A percentile compares a stretch with the other conserved stretches of the same genome.
These are phyloP conservation scores for Phaetusa simplex DNA, from an alignment of 2,113 vertebrate species.

Conservation along the genomic window DNA sequence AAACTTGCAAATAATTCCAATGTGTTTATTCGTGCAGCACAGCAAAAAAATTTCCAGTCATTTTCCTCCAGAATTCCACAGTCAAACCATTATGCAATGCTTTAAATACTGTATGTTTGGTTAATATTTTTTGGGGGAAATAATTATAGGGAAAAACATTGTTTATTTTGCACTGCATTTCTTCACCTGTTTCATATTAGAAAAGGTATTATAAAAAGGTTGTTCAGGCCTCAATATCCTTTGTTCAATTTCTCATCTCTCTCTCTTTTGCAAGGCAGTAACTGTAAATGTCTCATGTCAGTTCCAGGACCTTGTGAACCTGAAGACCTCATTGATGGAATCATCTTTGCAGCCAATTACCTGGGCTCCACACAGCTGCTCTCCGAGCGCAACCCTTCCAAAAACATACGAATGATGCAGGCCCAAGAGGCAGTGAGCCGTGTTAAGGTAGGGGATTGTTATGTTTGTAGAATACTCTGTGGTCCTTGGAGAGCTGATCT, in stretches of 20 bases:
- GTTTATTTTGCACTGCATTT: background rate
- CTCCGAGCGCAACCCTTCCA: constrained; percentile 96
- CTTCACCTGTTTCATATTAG: background rate
- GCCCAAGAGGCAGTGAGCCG: constrained; percentile 97
- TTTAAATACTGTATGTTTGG: background rate
- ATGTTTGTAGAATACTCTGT: background rate
- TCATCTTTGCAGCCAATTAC: constrained; percentile 99
- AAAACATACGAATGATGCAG: constrained; percentile 99
- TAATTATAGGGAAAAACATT: background rate
- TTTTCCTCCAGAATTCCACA: background rate
- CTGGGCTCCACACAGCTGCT: constrained; percentile 97
- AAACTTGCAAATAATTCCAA: background rate
- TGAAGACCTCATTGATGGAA: constrained; percentile 98
- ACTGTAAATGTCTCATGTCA: constrained; percentile 48
- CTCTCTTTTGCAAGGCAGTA: background rate
- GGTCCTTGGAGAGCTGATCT: background rate
- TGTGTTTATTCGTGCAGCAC: background rate
- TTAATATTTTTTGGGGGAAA: background rate
- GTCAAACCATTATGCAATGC: background rate
- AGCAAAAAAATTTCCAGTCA: background rate
- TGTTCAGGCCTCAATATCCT: background rate
- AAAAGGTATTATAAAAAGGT: background rate
- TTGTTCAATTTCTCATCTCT: background rate
- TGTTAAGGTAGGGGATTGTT: constrained; percentile 85
- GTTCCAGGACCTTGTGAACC: constrained; percentile 98